Percentiles rank a stretch among this genome's conserved stretches.
Conservation (phyloP, 2,888 invertebrate genomes). For the Endomychus coccineus region DNA sequence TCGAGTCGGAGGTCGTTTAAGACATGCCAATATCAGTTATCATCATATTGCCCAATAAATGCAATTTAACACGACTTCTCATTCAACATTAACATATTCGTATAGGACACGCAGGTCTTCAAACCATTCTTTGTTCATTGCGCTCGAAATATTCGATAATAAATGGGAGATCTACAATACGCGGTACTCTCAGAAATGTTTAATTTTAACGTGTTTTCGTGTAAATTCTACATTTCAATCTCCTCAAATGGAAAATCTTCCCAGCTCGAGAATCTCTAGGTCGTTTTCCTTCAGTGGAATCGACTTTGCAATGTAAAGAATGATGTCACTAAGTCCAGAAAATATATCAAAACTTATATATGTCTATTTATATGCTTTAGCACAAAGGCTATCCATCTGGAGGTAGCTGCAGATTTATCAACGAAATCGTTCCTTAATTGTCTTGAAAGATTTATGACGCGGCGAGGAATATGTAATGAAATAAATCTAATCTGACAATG, state of each 20-base stretch:
- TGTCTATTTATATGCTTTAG: slow-evolving; percentile 11
- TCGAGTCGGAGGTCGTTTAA: no score
- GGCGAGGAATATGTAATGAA: slow-evolving; percentile 9
- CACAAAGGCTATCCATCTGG: slow-evolving; percentile 12
- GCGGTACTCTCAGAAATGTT: not conserved
- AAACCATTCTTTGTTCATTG: not conserved
- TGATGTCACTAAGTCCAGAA: slow-evolving; percentile 10
- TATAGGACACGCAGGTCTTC: slow-evolving; percentile 9
- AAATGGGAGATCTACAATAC: not conserved
- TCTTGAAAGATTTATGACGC: slow-evolving; percentile 14
- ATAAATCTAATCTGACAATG: slow-evolving; percentile 13
- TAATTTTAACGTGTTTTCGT: slow-evolving; percentile 1
- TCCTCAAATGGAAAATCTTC: no score
- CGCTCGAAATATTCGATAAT: not conserved
- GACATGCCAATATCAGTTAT: no score
- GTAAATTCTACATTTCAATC: slow-evolving; percentile 4
- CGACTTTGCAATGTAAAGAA: slow-evolving; percentile 15
- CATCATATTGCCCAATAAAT: slow-evolving; percentile 9
- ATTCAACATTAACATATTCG: slow-evolving; percentile 5
- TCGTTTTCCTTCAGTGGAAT: slow-evolving; percentile 16
- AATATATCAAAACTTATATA: no score
- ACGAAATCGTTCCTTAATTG: slow-evolving; percentile 12
- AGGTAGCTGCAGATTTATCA: slow-evolving; percentile 10
- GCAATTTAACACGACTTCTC: slow-evolving; percentile 6
- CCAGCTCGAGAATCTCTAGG: slow-evolving; percentile 12